These are phyloP conservation scores for Pyralis farinalis DNA, from an alignment of 2,888 invertebrate species.

Conservation along the genomic window DNA sequence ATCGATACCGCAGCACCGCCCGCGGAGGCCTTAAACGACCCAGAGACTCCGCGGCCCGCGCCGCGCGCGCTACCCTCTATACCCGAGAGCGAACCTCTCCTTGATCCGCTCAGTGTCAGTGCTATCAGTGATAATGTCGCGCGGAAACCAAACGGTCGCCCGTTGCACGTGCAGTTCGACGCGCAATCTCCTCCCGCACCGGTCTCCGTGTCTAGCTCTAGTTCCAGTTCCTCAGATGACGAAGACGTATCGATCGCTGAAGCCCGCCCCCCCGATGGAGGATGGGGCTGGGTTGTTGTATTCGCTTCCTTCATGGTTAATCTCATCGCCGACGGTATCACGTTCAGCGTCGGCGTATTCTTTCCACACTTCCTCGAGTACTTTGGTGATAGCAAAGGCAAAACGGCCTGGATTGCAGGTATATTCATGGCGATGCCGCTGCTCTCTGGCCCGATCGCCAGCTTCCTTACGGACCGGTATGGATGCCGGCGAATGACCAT, in stretches of 20 bases:
- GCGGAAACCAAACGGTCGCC: conserved; percentile 53
- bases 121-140: conserved; percentile 33
- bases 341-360: conserved; percentile 95
- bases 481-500: conserved; percentile 91
- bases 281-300: conserved; percentile 97
- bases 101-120: conserved; percentile 35
- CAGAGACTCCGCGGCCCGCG: conserved; percentile 57
- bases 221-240: conserved; percentile 82
- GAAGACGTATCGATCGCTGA: conserved; percentile 84
- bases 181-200: conserved; percentile 67
- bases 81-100: conserved; percentile 66
- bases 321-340: conserved; percentile 94
- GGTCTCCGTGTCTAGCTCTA: conserved; percentile 62
- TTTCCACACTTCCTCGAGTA: conserved; percentile 92
- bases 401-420: conserved; percentile 94
- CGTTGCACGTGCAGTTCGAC: conserved; percentile 82
- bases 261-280: conserved; percentile 91
- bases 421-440: conserved; percentile 96
- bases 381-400: conserved; percentile 91
- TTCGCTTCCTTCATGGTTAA: conserved; percentile 94
- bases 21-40: conserved; percentile 53
- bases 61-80: conserved; percentile 60
- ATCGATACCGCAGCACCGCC: conserved; percentile 41
- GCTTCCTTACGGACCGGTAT: conserved; percentile 90
- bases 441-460: conserved; percentile 91